phyloP scores from a whole-genome alignment of 2,888 invertebrate genomes.

The Noctua janthina region DNA sequence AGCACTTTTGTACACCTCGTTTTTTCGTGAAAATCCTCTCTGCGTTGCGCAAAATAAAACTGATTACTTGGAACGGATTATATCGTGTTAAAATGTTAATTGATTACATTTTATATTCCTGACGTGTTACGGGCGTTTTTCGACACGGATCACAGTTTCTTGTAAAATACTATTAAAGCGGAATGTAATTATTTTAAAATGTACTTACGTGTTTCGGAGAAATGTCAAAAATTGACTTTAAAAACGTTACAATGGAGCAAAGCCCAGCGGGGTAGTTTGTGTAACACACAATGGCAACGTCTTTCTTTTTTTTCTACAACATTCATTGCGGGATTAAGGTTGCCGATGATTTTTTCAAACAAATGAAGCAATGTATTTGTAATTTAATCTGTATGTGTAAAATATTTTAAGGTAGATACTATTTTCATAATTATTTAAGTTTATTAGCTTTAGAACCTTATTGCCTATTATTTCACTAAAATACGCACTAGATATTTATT shows the following conservation, averaged over 20 bases:
- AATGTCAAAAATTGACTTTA: neutral
- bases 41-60: conserved; percentile 4
- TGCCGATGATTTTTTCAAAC: neutral
- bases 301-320: neutral
- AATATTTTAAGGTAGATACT: too few species aligned
- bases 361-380: neutral
- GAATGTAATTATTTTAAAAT: neutral
- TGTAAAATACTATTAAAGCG: conserved; percentile 4
- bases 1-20: neutral
- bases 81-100: neutral
- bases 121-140: neutral
- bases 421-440: too few species aligned
- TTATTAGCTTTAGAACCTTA: too few species aligned
- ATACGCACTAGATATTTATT: too few species aligned
- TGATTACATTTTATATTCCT: conserved; percentile 16
- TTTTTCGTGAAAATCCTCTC: neutral
- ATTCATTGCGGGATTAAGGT: neutral
- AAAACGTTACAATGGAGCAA: neutral
- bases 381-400: too few species aligned
- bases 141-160: conserved; percentile 4
- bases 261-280: neutral
- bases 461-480: too few species aligned
- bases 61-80: conserved; percentile 14
- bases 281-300: neutral
- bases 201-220: neutral